These are phyloP conservation scores for Tychaedon coryphoeus DNA, from an alignment of 2,113 vertebrate genomes.

Conservation along the genomic window DNA sequence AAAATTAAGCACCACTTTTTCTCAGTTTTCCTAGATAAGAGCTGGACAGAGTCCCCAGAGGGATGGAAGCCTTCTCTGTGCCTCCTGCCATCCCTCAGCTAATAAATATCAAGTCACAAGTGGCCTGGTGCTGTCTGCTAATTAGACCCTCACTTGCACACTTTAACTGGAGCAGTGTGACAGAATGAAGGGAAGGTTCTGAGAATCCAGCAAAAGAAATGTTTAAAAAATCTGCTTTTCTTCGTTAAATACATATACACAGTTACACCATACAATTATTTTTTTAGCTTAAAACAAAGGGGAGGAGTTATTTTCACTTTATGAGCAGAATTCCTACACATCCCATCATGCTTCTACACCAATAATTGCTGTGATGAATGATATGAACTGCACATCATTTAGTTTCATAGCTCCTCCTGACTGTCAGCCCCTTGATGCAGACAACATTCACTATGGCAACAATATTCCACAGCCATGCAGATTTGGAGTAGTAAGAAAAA, in stretches of 20 bases:
- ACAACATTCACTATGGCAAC: neutral
- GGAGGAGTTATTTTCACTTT: neutral
- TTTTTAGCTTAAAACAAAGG: neutral
- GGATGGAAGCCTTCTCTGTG: neutral
- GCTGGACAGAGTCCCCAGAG: neutral
- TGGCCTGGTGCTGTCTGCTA: conserved; percentile 17
- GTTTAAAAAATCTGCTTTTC: neutral
- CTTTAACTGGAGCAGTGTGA: neutral
- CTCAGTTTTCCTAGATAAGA: neutral
- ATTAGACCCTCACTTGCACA: neutral
- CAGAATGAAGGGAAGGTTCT: neutral
- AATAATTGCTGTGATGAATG: neutral
- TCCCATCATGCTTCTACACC: neutral
- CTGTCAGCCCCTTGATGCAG: neutral
- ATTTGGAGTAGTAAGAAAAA: neutral
- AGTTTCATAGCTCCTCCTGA: neutral
- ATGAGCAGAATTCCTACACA: neutral
- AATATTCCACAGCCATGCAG: neutral
- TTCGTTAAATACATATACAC: neutral
- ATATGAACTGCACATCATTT: neutral
- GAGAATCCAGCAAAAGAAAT: neutral
- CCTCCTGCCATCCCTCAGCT: neutral
- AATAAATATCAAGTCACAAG: conserved; percentile 6
- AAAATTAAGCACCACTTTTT: neutral
- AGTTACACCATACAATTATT: rapidly evolving